phyloP scores from a whole-genome alignment of 2,888 invertebrate genomes.

The Eupithecia subumbrata region DNA sequence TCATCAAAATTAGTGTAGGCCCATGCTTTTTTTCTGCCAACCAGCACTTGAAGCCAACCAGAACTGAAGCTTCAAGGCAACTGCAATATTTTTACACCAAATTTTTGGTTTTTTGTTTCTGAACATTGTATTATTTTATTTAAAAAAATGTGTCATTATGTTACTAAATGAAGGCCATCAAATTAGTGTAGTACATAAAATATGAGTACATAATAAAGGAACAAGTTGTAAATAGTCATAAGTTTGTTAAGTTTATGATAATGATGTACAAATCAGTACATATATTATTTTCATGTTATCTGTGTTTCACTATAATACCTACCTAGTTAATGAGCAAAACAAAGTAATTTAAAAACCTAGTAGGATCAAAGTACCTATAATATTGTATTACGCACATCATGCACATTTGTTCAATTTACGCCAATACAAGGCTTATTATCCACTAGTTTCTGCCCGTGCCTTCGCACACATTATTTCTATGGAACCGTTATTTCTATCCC shows the following conservation, averaged over 20 bases:
- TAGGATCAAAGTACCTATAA: too few relatives aligned
- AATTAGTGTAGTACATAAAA: conserved; percentile 5
- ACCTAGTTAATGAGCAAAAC: neutral
- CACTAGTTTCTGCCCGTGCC: too few relatives aligned
- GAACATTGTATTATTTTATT: neutral
- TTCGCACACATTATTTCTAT: too few relatives aligned
- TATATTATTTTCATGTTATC: conserved; percentile 15
- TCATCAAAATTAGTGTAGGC: neutral
- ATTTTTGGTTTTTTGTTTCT: neutral
- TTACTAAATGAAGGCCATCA: neutral
- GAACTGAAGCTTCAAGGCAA: neutral
- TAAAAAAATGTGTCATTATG: neutral
- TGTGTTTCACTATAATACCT: conserved; percentile 3
- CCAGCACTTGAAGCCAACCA: too few relatives aligned
- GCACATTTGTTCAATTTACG: too few relatives aligned
- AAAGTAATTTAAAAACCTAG: neutral
- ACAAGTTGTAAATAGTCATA: conserved; percentile 28
- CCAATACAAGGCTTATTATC: too few relatives aligned
- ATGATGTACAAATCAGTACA: conserved; percentile 30
- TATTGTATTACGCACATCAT: too few relatives aligned
- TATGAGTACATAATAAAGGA: conserved; percentile 7
- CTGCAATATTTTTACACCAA: neutral
- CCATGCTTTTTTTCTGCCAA: neutral
- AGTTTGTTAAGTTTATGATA: conserved; percentile 18
- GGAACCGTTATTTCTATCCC: too few relatives aligned